Evolutionary conservation across 92 coral and sea anemone genomes (phyloP).

Genomic region (Phymanthus crucifer): DNA sequence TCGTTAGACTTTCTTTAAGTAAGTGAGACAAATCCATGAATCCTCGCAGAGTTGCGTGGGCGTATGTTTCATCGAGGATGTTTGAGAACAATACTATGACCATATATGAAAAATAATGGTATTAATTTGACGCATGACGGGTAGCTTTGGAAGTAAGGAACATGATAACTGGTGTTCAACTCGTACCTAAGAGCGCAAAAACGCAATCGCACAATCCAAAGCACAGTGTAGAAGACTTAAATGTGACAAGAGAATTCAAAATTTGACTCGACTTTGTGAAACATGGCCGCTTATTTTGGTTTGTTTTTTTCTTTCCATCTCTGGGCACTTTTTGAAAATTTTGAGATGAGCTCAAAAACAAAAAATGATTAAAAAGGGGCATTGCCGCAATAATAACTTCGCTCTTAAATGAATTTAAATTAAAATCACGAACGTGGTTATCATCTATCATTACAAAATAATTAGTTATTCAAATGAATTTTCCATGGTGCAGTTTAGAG

Average conservation of each 20-base stretch:
- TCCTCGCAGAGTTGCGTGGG: neutral
- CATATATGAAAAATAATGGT: neutral
- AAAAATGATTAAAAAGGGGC: no score
- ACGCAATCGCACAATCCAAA: neutral
- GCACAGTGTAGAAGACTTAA: neutral
- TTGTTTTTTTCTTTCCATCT: no score
- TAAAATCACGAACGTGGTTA: no score
- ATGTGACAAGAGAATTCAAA: no score
- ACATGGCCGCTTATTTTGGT: no score
- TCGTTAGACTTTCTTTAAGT: neutral
- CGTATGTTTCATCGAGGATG: neutral
- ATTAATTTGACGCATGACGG: constrained; percentile 1
- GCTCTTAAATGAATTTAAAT: no score
- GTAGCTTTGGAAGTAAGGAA: neutral
- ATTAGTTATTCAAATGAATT: no score
- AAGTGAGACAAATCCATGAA: neutral
- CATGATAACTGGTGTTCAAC: neutral
- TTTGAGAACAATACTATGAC: neutral
- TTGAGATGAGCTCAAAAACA: neutral
- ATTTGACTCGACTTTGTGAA: no score
- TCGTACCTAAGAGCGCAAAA: neutral
- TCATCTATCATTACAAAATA: no score
- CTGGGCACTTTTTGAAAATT: no score
- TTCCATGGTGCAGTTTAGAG: no score
- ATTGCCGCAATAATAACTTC: no score